phyloP scores from a whole-genome alignment of 2,797 vertebrate genomes.

The Enteromius mattozi region DNA sequence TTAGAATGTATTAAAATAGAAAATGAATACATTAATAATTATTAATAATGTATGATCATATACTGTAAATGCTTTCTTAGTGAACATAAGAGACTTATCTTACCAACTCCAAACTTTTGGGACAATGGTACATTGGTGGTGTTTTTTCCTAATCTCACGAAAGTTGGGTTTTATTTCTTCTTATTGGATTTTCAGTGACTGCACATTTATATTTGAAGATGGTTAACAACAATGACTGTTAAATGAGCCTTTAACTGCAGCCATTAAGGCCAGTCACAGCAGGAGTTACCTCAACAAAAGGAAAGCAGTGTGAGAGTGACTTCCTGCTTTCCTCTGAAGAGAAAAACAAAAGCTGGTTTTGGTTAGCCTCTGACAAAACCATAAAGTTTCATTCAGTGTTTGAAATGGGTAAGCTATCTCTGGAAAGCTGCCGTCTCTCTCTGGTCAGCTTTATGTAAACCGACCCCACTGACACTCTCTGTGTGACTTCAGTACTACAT shows the following conservation, averaged over 20 bases:
- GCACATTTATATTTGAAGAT: conserved; percentile 58
- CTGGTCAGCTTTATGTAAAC: conserved; percentile 49
- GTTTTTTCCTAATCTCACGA: conserved; percentile 68
- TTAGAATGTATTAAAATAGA: neutral
- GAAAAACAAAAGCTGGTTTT: conserved; percentile 58
- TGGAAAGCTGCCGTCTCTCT: conserved; percentile 44
- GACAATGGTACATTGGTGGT: conserved; percentile 56
- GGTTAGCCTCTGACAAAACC: conserved; percentile 56
- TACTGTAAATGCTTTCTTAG: neutral
- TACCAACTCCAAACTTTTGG: neutral
- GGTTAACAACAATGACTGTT: conserved; percentile 56
- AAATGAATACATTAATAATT: neutral
- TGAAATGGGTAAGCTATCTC: conserved; percentile 54
- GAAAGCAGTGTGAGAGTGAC: conserved; percentile 48
- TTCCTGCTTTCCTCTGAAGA: conserved; percentile 60
- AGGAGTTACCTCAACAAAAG: conserved; percentile 51
- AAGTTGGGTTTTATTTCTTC: conserved; percentile 72
- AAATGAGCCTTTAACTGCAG: conserved; percentile 58
- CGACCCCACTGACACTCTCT: conserved; percentile 38
- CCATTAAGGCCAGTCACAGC: conserved; percentile 56
- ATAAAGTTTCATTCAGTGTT: conserved; percentile 61
- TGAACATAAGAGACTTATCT: neutral
- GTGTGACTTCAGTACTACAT: conserved; percentile 38
- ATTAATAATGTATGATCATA: neutral
- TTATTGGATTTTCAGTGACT: conserved; percentile 65